Base-by-base conservation (phyloP, 2,113 vertebrate species). In the Menidia beryllina region DNA sequence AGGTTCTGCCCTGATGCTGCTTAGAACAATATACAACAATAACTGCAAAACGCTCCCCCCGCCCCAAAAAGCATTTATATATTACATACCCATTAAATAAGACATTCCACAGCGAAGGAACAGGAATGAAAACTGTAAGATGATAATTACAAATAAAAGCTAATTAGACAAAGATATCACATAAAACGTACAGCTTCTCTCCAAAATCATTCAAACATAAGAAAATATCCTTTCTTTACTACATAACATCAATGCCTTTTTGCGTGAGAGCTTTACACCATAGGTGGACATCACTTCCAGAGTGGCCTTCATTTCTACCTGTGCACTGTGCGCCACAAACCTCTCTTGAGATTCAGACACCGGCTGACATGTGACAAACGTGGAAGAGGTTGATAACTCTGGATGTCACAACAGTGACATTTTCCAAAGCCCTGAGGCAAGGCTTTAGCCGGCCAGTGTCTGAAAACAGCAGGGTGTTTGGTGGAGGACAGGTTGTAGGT, bases 61-160 rank as follows among this genome's bases (percentile, higher is more conserved):
- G 4, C 30, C 30, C 30, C 4, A 34, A 39, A 74, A 79, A 75
- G 75, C 70, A 73, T 71, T 67, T 77, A 74, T 77, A 74, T 65
- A 82, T 78, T 43, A 78, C 55, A 83, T 53, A 55, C 63, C 48
- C 79, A 79, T 88, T 90, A 88, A 90, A 91, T 89, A 90, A 83
- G 57, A 82, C 69, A 68, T 77, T 57, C 10, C 48, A 50, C 52
- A 64, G 64, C 60, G 78, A 68, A 76, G 56, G 66, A 83, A 79
- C 12, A 45, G 61, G 63, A 75, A 81, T 68, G 72, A 86, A 51
- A 70, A 47, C 34, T 64, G 43, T 34, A 20, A 48, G 69, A 63
- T 50, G 43, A 67, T 43, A 72, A 62, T 79, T 69, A 78, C 20
- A 84, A 79, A 84, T 55, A 75, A 82, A 83, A 76, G 70, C 20